Evolutionary conservation across 2,113 vertebrate genomes (phyloP).

Genomic region (Siniperca chuatsi): DNA sequence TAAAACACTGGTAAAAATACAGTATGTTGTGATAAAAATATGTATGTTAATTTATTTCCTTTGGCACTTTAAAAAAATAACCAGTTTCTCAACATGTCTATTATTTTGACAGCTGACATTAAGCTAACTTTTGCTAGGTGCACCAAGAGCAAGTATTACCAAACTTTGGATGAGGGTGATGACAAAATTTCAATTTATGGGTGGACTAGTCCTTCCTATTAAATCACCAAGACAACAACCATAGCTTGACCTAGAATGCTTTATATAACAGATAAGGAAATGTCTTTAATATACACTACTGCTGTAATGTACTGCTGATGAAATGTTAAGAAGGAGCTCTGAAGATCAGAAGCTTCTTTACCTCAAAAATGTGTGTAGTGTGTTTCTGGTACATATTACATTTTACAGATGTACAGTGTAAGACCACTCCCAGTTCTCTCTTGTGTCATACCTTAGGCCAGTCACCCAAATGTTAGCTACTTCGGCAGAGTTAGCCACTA

Average conservation of each 20-base stretch:
- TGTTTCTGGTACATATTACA: background rate
- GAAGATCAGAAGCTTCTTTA: background rate
- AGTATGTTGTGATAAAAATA: too few species aligned
- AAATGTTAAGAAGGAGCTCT: background rate
- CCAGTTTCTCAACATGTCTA: too few species aligned
- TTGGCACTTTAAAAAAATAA: too few species aligned
- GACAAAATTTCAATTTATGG: background rate
- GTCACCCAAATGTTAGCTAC: constrained; percentile 96
- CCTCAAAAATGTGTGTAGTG: background rate
- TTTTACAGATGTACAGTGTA: background rate
- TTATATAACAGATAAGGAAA: background rate
- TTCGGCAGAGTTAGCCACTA: constrained; percentile 94
- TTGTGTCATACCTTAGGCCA: constrained; percentile 87
- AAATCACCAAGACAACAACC: background rate
- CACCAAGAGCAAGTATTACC: too few species aligned
- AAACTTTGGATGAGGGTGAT: background rate
- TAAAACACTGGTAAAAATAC: too few species aligned
- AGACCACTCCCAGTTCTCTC: background rate
- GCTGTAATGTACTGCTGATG: background rate
- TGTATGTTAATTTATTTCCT: too few species aligned
- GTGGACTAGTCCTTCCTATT: background rate
- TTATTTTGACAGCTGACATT: too few species aligned
- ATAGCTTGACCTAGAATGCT: background rate
- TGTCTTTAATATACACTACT: too few species aligned
- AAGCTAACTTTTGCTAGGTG: too few species aligned